These are phyloP conservation scores for Incurvaria masculella DNA, from an alignment of 2,888 invertebrate genomes.

Conservation along the genomic window DNA sequence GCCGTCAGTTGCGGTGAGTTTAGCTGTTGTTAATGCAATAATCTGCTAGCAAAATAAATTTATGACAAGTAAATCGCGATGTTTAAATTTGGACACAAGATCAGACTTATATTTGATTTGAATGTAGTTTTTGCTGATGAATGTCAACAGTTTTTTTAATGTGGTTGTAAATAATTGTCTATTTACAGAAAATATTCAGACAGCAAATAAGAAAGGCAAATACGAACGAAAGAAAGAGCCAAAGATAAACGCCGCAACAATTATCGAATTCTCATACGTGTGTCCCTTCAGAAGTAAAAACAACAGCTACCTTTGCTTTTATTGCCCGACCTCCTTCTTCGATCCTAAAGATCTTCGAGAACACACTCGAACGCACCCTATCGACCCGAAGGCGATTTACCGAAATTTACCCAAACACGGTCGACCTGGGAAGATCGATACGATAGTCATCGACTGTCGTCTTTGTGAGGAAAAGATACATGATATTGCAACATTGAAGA, in stretches of 20 bases:
- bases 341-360: constrained; percentile 39
- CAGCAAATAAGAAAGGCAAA: too few relatives aligned
- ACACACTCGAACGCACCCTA: constrained; percentile 30
- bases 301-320: constrained; percentile 36
- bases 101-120: too few relatives aligned
- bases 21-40: too few relatives aligned
- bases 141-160: too few relatives aligned
- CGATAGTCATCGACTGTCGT: constrained; percentile 34
- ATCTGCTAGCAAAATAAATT: too few relatives aligned
- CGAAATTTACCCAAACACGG: constrained; percentile 27
- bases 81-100: too few relatives aligned
- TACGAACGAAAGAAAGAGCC: neutral
- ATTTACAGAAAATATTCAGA: too few relatives aligned
- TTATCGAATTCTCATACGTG: constrained; percentile 36
- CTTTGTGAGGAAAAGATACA: constrained; percentile 29
- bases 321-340: constrained; percentile 35
- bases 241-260: constrained; percentile 25
- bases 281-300: constrained; percentile 39
- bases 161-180: too few relatives aligned
- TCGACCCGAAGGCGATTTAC: neutral
- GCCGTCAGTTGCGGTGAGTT: neutral
- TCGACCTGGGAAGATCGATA: constrained; percentile 30
- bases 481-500: constrained; percentile 26
- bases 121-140: too few relatives aligned
- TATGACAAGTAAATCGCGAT: too few relatives aligned